Percentiles rank a stretch among this genome's conserved stretches.
These are phyloP conservation scores for Xiphophorus hellerii DNA, from an alignment of 2,113 vertebrate species.

Conservation along the genomic window DNA sequence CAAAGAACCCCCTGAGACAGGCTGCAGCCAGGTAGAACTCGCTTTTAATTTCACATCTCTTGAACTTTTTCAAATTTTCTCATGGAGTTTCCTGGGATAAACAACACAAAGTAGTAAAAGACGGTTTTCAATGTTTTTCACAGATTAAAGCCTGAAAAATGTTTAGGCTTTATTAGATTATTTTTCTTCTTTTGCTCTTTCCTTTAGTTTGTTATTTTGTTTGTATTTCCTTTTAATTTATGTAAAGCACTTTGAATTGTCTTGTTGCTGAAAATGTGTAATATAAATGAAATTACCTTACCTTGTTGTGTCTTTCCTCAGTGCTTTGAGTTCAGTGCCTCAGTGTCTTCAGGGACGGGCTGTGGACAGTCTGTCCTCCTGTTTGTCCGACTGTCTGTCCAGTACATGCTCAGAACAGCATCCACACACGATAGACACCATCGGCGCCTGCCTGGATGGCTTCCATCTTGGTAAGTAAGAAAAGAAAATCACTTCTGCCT, in stretches of 20 bases:
- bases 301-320: constrained; percentile 54
- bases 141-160: too few species aligned
- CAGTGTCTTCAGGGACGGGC: constrained; percentile 69
- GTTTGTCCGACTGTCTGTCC: constrained; percentile 82
- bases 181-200: too few species aligned
- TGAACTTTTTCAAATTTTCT: too few species aligned
- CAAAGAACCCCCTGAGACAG: constrained; percentile 91
- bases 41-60: neutral
- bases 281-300: neutral
- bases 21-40: constrained; percentile 78
- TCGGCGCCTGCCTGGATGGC: constrained; percentile 87
- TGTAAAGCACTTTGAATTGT: too few species aligned
- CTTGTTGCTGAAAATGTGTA: neutral
- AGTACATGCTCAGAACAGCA: constrained; percentile 71
- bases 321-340: constrained; percentile 84
- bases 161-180: too few species aligned
- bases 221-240: too few species aligned
- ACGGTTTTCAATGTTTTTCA: too few species aligned
- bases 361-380: constrained; percentile 76
- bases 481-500: neutral
- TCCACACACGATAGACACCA: constrained; percentile 82
- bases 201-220: too few species aligned
- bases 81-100: too few species aligned
- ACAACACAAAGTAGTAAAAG: too few species aligned
- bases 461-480: constrained; percentile 84